Evolutionary conservation across 1,140 invertebrate genomes (phyloP), one percentile per base, ranked within the genome.

Genomic region (Bombus haemorrhoidalis): DNA sequence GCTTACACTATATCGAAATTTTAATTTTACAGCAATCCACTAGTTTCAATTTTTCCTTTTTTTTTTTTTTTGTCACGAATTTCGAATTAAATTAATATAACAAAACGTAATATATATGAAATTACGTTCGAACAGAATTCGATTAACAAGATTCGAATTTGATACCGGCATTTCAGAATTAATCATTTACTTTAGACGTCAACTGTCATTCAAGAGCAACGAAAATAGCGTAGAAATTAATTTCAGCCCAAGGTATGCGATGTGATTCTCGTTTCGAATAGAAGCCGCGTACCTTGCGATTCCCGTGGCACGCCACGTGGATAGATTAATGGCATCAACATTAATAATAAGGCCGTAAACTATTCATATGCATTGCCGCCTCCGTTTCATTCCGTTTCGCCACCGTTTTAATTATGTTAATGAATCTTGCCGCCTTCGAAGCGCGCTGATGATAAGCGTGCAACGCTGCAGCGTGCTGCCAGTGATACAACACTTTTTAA

Each of bases 371-470:
- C 34, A 79, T 62, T 78, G 71, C 71, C 47, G 22, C 82, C 66
- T 87, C 75, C 34, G 79, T 90, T 87, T 87, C 88, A 85, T 87
- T 84, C 84, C 72, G 59, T 37, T 68, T 68, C 75, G 64, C 59
- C 78, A 41, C 15, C 68, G 59, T 81, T 90, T 89, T 89, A 90
- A 90, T 89, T 90, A 90, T 78, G 59, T 59, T 90, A 90, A 90
- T 89, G 81, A 80, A 74, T 62, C 57, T 41, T 39, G 59, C 59
- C 69, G 3, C 53, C 32, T 78, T 62, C 74, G 47, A 73, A 59
- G 1, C 59, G n/a, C 68, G 68, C 6, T 53, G 18, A 37, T 41
- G 59, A 32, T n/a, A 64, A 53, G 25, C 34, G 13, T 47, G 43
- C 28, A 37, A 10, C n/a, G 34, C 28, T 62, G 59, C 10, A 62